Evolutionary conservation across 2,888 invertebrate species (phyloP).

Genomic region (Adelognathus sp.): DNA sequence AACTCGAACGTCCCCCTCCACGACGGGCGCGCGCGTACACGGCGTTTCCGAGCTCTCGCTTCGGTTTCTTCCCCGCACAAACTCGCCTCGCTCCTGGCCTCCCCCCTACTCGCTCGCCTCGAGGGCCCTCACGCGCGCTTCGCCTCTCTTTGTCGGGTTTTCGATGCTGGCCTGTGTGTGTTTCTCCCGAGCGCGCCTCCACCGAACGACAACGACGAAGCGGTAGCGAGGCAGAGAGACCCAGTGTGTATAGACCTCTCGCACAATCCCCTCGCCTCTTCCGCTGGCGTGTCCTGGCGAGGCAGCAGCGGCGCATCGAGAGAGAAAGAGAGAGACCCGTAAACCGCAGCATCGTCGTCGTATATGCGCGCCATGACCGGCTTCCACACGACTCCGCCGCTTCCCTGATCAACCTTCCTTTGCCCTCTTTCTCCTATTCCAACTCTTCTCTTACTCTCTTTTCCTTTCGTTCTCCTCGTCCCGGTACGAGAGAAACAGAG

Average conservation of each 20-base stretch:
- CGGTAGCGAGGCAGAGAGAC: background rate
- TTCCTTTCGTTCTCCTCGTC: constrained; percentile 25
- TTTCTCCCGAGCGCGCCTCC: constrained; percentile 31
- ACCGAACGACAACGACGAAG: background rate
- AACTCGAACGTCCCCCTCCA: constrained; percentile 64
- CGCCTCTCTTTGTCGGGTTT: constrained; percentile 46
- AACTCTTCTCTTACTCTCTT: background rate
- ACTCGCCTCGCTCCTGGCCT: background rate
- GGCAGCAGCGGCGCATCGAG: constrained; percentile 23
- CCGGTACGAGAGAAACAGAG: background rate
- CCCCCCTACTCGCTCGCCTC: constrained; percentile 20
- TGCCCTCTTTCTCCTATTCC: constrained; percentile 27
- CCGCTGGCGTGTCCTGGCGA: constrained; percentile 54
- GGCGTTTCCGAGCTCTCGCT: too few species aligned
- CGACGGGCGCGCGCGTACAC: constrained; percentile 39
- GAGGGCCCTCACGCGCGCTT: constrained; percentile 38
- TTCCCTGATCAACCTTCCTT: constrained; percentile 46
- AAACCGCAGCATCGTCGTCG: constrained; percentile 56
- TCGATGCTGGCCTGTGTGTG: constrained; percentile 30
- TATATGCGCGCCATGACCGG: constrained; percentile 59
- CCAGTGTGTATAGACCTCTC: background rate
- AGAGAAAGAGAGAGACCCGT: constrained; percentile 33
- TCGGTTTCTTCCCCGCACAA: constrained; percentile 47
- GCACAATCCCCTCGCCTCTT: constrained; percentile 39
- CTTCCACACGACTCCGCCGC: constrained; percentile 48